These are phyloP conservation scores for Nilaparvata lugens DNA, from an alignment of 1,140 invertebrate species.

Conservation along the genomic window DNA sequence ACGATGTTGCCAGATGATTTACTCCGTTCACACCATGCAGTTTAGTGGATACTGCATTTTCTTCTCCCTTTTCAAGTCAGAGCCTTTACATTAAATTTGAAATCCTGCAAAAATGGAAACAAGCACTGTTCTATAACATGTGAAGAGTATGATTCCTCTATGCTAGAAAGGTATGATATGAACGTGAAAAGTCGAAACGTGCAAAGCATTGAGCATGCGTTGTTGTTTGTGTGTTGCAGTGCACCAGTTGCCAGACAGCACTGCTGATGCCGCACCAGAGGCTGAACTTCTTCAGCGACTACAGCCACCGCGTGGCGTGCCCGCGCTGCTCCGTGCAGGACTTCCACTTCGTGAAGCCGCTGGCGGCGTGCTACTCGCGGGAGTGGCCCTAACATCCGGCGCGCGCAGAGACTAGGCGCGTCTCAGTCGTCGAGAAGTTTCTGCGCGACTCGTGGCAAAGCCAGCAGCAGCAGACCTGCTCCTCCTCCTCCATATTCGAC, in stretches of 20 bases:
- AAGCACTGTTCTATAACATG: no score
- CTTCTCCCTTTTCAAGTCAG: no score
- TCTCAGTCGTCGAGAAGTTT: constrained; percentile 22
- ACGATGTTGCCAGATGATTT: no score
- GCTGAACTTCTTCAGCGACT: constrained; percentile 89
- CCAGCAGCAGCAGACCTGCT: constrained; percentile 6
- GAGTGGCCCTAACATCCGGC: constrained; percentile 75
- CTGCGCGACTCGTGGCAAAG: constrained; percentile 22
- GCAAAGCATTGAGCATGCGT: not conserved
- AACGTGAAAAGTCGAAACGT: no score
- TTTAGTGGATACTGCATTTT: no score
- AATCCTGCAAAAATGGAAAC: no score
- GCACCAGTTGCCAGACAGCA: constrained; percentile 79
- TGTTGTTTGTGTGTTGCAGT: constrained; percentile 43
- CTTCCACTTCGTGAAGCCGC: constrained; percentile 88
- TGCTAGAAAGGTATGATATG: no score
- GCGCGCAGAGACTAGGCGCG: constrained; percentile 40
- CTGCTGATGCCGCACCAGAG: constrained; percentile 78
- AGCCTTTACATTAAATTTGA: no score
- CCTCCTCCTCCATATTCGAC: not conserved
- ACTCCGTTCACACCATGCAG: no score
- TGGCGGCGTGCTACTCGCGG: constrained; percentile 68
- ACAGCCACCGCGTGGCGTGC: constrained; percentile 84
- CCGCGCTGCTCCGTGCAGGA: constrained; percentile 83
- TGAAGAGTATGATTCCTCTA: no score